Evolutionary conservation across 2,888 invertebrate genomes (phyloP).

Genomic region (Protodeltote pygarga): DNA sequence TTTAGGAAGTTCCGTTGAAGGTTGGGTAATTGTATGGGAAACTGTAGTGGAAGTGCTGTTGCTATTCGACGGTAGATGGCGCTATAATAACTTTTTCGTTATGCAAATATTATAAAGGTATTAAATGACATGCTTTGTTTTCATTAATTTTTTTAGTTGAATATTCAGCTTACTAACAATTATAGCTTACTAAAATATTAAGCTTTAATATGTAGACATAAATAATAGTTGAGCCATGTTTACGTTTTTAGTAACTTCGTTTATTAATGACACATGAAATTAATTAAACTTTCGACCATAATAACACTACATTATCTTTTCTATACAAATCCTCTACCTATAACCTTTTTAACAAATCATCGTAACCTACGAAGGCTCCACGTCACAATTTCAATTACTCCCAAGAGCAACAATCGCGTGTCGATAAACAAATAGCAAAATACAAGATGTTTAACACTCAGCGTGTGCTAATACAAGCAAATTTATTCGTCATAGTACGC

Average conservation of each 20-base stretch:
- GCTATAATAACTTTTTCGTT: constrained; percentile 36
- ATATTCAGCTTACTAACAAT: too few species aligned
- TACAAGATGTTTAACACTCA: constrained; percentile 47
- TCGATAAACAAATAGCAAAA: constrained; percentile 43
- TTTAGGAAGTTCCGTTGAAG: too few species aligned
- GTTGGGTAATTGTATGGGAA: neutral
- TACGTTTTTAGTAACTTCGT: too few species aligned
- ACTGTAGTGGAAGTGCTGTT: constrained; percentile 30
- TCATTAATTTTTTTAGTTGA: too few species aligned
- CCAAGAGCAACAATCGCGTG: constrained; percentile 36
- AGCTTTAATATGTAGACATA: too few species aligned
- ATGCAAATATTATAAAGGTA: neutral
- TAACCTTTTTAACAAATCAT: constrained; percentile 5
- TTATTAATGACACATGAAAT: too few species aligned
- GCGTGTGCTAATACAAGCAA: constrained; percentile 60
- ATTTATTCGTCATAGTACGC: constrained; percentile 66
- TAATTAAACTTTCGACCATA: too few species aligned
- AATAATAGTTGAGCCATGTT: too few species aligned
- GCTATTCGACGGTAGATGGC: constrained; percentile 76
- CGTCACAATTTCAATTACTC: constrained; percentile 24
- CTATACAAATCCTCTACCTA: neutral
- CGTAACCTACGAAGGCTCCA: neutral
- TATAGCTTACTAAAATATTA: too few species aligned
- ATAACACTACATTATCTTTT: too few species aligned
- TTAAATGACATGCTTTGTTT: too few species aligned